Conservation (phyloP, 2,113 vertebrate species). For the Pseudopodoces humilis region DNA sequence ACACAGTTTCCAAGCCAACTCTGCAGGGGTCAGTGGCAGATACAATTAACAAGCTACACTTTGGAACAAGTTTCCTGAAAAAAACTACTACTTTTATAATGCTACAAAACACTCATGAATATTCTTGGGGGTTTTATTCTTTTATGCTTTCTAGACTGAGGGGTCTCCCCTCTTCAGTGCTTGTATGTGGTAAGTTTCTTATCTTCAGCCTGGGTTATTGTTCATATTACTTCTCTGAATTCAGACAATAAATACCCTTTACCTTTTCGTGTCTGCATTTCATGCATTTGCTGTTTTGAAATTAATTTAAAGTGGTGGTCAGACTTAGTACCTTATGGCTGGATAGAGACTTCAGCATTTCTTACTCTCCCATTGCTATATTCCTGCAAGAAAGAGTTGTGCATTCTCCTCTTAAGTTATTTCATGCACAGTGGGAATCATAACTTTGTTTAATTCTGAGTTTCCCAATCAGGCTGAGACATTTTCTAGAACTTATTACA, state of each 20-base stretch:
- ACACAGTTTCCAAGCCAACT: not conserved
- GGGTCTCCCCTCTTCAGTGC: not conserved
- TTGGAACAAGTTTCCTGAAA: not conserved
- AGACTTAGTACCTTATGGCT: not conserved
- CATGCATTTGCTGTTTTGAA: not conserved
- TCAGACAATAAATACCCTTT: not conserved
- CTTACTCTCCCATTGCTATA: not conserved
- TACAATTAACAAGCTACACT: not conserved
- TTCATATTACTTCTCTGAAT: not conserved
- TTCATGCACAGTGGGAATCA: not conserved
- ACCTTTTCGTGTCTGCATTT: not conserved
- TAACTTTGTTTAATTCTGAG: not conserved
- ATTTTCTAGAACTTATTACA: not conserved
- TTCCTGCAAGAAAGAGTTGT: not conserved
- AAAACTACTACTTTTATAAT: not conserved
- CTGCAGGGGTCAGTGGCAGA: not conserved
- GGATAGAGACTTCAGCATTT: not conserved
- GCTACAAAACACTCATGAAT: not conserved
- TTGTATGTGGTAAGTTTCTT: not conserved
- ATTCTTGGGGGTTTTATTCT: rapidly evolving
- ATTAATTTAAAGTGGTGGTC: not conserved
- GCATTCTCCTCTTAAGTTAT: not conserved
- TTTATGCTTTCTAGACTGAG: not conserved
- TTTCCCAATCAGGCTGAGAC: not conserved
- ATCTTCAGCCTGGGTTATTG: not conserved